Base-by-base conservation (phyloP, 2,797 vertebrate species). In the Tragopan temminckii region DNA sequence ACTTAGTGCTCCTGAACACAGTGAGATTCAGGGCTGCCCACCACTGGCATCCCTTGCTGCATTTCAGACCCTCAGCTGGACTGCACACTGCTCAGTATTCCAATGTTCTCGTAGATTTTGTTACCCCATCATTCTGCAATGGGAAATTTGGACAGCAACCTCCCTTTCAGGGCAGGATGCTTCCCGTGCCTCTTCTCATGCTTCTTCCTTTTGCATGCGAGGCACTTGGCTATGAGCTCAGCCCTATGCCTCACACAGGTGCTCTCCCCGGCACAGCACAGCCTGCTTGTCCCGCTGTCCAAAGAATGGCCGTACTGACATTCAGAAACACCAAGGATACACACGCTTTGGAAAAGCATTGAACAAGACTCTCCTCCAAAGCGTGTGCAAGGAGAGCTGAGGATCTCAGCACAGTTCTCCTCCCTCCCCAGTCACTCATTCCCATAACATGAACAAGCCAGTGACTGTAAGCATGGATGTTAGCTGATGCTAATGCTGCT, bases 41-140 rank as follows among this genome's bases (percentile, higher is more conserved):
- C 17, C 6, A 3, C 42, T 0, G 1, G 55, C 23, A 7, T 57
- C 31, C 48, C 48, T n/a, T 14, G 25, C 50, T 36, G 66, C 1
- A 0, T 35, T 36, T 58, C 43, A 58, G 52, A 38, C n/a, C 50
- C 27, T n/a, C 18, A 33, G 59, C 25, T 27, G 12, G 1, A 2
- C 36, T n/a, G 27, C 61, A 45, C 52, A 45, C 23, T 24, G 45
- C 17, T 18, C 29, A 24, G 15, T 3, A 19, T 24, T 59, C 36
- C 14, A 23, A 5, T 14, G 7, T 21, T 23, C 9, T 38, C 76
- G 10, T n/a, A 29, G 33, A 7, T 45, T 57, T 14, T 80, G 52
- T 43, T 72, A 71, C 24, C 45, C 35, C 8, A 27, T 21, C 17
- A 27, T 31, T 23, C 80, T 66, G 27, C 27, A 36, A 13, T 36